Evolutionary conservation across 2,113 vertebrate genomes (phyloP).

Genomic region (Clarias batrachus): DNA sequence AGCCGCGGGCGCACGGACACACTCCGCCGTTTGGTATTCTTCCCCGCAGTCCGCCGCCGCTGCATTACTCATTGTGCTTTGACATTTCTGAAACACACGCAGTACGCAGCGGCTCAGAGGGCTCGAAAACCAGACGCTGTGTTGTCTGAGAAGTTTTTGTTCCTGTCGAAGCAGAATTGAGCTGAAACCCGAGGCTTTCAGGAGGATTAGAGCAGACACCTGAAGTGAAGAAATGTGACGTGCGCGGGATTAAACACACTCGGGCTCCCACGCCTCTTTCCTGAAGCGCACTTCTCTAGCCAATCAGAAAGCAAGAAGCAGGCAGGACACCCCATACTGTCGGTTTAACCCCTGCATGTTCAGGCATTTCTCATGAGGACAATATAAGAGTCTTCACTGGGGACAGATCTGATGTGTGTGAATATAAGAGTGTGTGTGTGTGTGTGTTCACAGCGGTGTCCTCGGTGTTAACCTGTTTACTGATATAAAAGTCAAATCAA

Average conservation of each 20-base stretch:
- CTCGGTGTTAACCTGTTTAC: too few species aligned
- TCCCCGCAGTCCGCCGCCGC: not conserved
- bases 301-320: too few species aligned
- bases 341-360: too few species aligned
- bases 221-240: not conserved
- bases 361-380: too few species aligned
- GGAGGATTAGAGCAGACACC: not conserved
- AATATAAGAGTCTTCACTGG: too few species aligned
- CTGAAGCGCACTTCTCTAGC: too few species aligned
- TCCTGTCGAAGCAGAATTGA: not conserved
- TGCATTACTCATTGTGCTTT: not conserved
- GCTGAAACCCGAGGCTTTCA: not conserved
- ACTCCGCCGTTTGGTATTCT: not conserved
- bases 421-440: too few species aligned
- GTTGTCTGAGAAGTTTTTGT: not conserved
- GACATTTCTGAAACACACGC: conserved; percentile 3
- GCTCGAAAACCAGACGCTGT: not conserved
- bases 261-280: not conserved
- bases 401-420: too few species aligned
- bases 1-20: not conserved
- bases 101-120: not conserved
- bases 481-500: too few species aligned
- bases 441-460: too few species aligned
- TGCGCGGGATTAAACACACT: not conserved
- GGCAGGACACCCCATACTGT: too few species aligned